A percentile compares a stretch with the other conserved stretches of the same genome.
Evolutionary conservation across 2,113 vertebrate genomes (phyloP).

Genomic region (Trogon surrucura): DNA sequence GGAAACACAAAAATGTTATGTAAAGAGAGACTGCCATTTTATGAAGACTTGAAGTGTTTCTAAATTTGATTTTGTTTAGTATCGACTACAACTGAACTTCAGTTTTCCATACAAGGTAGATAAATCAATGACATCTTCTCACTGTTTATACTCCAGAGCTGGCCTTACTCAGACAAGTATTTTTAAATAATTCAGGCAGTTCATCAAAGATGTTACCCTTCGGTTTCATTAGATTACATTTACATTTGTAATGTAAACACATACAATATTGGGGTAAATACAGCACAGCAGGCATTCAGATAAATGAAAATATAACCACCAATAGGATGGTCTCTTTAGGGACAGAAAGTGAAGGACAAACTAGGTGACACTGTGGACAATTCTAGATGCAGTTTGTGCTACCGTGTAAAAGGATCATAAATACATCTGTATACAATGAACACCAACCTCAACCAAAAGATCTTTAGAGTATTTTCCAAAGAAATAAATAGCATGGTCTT

Average conservation of each 20-base stretch:
- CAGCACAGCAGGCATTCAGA: neutral
- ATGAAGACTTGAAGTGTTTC: neutral
- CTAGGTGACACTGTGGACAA: neutral
- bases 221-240: neutral
- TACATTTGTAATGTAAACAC: neutral
- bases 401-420: neutral
- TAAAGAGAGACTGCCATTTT: neutral
- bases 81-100: neutral
- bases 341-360: neutral
- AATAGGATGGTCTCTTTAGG: neutral
- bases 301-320: neutral
- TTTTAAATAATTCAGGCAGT: slow-evolving; percentile 27
- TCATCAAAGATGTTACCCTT: neutral
- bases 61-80: neutral
- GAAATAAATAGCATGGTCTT: slow-evolving; percentile 87
- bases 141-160: neutral
- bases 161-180: neutral
- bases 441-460: slow-evolving; percentile 88
- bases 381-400: neutral
- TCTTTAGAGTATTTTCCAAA: slow-evolving; percentile 93
- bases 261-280: neutral
- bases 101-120: neutral
- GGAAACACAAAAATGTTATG: neutral
- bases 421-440: neutral
- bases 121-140: neutral